phyloP scores from a whole-genome alignment of 1,140 invertebrate genomes.

The Bombus waltoni region DNA sequence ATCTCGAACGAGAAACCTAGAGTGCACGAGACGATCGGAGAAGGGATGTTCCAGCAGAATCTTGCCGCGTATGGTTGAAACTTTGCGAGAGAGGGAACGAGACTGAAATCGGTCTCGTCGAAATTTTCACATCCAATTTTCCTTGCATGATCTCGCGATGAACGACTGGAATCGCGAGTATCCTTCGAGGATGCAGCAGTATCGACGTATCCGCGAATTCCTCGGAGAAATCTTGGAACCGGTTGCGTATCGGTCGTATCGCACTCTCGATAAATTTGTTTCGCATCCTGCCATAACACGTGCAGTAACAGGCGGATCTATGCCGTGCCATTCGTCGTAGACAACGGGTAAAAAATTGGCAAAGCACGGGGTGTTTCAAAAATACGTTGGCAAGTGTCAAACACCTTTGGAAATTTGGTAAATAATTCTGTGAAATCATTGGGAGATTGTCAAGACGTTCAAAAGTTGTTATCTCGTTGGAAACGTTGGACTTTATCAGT shows the following conservation, averaged over 20 bases:
- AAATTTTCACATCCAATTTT: slow-evolving; percentile 64
- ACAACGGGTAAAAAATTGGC: neutral
- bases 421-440: no score
- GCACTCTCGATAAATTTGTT: slow-evolving; percentile 76
- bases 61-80: no score
- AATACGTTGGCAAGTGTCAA: no score
- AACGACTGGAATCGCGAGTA: slow-evolving; percentile 59
- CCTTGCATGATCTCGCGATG: slow-evolving; percentile 66
- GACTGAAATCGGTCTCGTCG: slow-evolving; percentile 46
- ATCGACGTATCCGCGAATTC: slow-evolving; percentile 66
- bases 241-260: slow-evolving; percentile 70
- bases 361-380: neutral
- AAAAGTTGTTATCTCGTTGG: no score
- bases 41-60: neutral
- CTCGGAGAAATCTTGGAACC: slow-evolving; percentile 77
- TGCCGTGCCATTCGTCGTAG: neutral
- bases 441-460: no score
- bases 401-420: no score
- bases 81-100: neutral
- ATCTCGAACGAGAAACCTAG: neutral
- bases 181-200: slow-evolving; percentile 34
- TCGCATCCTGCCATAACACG: slow-evolving; percentile 64
- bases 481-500: no score
- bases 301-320: neutral
- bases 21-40: no score